phyloP scores from a whole-genome alignment of 2,797 vertebrate species.

The Spheniscus humboldti region DNA sequence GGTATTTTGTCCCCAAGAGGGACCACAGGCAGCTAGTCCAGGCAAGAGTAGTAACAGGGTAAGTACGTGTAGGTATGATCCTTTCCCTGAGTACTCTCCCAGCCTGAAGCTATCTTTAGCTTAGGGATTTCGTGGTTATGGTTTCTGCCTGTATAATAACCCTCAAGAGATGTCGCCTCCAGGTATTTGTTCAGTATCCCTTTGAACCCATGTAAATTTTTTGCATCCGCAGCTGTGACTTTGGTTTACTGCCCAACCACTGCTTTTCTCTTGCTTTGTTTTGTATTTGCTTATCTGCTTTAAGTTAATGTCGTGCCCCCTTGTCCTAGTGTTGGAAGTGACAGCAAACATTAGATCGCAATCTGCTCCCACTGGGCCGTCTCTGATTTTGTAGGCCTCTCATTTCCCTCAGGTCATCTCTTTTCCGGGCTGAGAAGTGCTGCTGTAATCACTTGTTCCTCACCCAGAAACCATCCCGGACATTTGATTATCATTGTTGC shows the following conservation, averaged over 20 bases:
- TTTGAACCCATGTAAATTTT: conserved; percentile 29
- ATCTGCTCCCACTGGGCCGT: background rate
- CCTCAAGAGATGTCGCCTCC: background rate
- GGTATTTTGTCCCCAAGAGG: background rate
- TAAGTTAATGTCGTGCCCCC: background rate
- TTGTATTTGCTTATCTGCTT: background rate
- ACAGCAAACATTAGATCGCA: background rate
- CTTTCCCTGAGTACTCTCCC: background rate
- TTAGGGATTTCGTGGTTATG: background rate
- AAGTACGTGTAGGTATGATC: background rate
- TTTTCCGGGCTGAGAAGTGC: background rate
- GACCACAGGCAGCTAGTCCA: background rate
- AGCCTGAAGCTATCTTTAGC: background rate
- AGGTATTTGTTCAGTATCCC: conserved; percentile 5
- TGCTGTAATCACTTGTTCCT: background rate
- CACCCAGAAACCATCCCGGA: background rate
- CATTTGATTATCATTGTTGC: background rate
- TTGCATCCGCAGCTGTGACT: background rate
- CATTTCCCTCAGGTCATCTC: background rate
- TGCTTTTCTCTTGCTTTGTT: background rate
- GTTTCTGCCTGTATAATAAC: background rate
- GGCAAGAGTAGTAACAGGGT: background rate
- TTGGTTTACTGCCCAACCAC: background rate
- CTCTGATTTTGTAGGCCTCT: background rate
- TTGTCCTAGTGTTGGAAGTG: background rate